Evolutionary conservation across 2,113 vertebrate genomes (phyloP).

Genomic region (Mesocricetus auratus): DNA sequence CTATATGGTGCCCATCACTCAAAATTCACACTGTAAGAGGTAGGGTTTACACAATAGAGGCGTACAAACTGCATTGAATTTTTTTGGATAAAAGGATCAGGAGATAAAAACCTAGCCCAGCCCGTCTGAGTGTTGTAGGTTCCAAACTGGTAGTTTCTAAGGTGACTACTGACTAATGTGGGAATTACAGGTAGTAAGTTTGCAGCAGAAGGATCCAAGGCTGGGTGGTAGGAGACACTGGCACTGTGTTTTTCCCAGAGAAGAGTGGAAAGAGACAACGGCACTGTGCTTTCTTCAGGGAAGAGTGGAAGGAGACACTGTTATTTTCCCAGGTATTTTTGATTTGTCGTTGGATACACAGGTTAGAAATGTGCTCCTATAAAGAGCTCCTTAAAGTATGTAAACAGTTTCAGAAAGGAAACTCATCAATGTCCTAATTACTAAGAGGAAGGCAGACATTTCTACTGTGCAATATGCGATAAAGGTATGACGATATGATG

Average conservation of each 20-base stretch:
- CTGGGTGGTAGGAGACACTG: not conserved
- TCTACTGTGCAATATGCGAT: not conserved
- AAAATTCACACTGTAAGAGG: not conserved
- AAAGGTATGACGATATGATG: not conserved
- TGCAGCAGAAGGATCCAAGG: not conserved
- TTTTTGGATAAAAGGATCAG: not conserved
- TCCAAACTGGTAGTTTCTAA: not conserved
- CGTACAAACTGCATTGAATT: not conserved
- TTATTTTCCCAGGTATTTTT: not conserved
- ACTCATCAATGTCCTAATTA: not conserved
- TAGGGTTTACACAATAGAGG: not conserved
- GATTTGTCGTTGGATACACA: not conserved
- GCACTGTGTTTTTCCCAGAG: too few relatives aligned
- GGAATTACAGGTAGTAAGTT: not conserved
- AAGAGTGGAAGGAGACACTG: not conserved
- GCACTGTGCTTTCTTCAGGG: too few relatives aligned
- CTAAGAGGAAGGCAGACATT: not conserved
- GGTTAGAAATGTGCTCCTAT: too few relatives aligned
- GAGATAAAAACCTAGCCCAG: not conserved
- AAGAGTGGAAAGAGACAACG: not conserved
- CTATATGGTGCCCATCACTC: constrained; percentile 96
- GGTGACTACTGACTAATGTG: not conserved
- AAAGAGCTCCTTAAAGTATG: not conserved
- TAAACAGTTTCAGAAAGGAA: not conserved
- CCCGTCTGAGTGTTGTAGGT: not conserved